Evolutionary conservation across 1,140 invertebrate genomes (phyloP).

Genomic region (Halictus rubicundus): DNA sequence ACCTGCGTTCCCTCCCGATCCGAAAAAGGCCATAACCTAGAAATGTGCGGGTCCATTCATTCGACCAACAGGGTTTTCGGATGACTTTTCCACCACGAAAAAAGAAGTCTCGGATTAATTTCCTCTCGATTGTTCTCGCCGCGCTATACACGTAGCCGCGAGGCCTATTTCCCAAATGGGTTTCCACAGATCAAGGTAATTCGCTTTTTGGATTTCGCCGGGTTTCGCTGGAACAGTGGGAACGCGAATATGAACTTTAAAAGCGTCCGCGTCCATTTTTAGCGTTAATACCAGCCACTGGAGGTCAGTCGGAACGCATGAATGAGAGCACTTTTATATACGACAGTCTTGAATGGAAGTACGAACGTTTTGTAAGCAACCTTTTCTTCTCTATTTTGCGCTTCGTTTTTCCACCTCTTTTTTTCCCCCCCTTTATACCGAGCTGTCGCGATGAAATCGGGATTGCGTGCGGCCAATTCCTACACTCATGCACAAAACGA

Average conservation of each 20-base stretch:
- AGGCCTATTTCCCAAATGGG: background rate
- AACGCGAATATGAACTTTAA: constrained; percentile 31
- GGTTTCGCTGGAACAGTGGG: background rate
- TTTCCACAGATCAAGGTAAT: constrained; percentile 12
- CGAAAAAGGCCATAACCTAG: too few relatives aligned
- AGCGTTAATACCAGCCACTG: constrained; percentile 35
- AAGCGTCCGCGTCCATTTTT: constrained; percentile 40
- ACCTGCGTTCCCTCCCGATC: too few relatives aligned
- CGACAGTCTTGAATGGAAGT: constrained; percentile 30
- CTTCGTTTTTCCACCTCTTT: background rate
- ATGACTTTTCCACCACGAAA: too few relatives aligned
- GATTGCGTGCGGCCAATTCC: constrained; percentile 3
- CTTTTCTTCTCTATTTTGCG: constrained; percentile 10
- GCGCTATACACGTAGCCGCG: too few relatives aligned
- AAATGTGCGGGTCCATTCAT: too few relatives aligned
- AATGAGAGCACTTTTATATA: constrained; percentile 35
- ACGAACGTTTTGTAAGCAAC: constrained; percentile 27
- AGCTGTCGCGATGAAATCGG: constrained; percentile 15
- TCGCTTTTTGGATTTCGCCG: background rate
- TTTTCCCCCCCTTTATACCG: background rate
- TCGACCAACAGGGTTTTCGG: too few relatives aligned
- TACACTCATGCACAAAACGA: background rate
- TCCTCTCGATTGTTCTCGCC: background rate
- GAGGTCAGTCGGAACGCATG: constrained; percentile 25
- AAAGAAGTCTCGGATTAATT: too few relatives aligned